A percentile compares a stretch with the other conserved stretches of the same genome.
Conservation (phyloP, 1,140 invertebrate genomes). For the Bombus impatiens region DNA sequence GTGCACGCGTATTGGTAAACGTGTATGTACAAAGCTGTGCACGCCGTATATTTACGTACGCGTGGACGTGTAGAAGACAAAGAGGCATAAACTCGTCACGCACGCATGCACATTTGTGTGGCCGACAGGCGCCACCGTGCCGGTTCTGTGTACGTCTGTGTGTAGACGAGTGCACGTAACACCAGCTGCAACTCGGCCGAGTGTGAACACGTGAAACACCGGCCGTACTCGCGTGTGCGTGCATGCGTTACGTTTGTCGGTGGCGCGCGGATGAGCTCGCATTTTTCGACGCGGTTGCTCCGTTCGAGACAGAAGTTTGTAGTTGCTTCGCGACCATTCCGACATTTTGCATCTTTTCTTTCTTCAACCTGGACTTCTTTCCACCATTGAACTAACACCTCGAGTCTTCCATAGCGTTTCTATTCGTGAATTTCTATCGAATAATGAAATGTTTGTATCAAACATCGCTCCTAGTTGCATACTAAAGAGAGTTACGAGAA, state of each 20-base stretch:
- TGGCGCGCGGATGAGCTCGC: conserved; percentile 60
- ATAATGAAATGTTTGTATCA: too few species aligned
- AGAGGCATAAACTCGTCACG: conserved; percentile 73
- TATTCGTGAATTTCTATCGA: too few species aligned
- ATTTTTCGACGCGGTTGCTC: conserved; percentile 56
- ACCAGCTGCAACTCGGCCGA: conserved; percentile 43
- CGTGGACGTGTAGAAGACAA: conserved; percentile 54
- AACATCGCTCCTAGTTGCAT: too few species aligned
- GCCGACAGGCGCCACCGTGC: conserved; percentile 77
- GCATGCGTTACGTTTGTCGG: conserved; percentile 54
- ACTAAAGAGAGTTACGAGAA: too few species aligned
- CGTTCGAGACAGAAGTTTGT: background rate
- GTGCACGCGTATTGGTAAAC: background rate
- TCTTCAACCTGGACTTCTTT: too few species aligned
- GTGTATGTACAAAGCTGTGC: background rate
- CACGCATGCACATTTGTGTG: conserved; percentile 77
- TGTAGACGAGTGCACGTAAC: conserved; percentile 31
- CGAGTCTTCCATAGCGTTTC: too few species aligned
- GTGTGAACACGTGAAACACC: conserved; percentile 54
- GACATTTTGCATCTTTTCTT: background rate
- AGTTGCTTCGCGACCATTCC: background rate
- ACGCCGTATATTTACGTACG: background rate
- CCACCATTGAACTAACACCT: too few species aligned
- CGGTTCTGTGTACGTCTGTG: conserved; percentile 27
- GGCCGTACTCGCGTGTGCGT: conserved; percentile 43